These are phyloP conservation scores for Drosophila subquinaria DNA, from an alignment of 2,888 invertebrate species.

Conservation along the genomic window DNA sequence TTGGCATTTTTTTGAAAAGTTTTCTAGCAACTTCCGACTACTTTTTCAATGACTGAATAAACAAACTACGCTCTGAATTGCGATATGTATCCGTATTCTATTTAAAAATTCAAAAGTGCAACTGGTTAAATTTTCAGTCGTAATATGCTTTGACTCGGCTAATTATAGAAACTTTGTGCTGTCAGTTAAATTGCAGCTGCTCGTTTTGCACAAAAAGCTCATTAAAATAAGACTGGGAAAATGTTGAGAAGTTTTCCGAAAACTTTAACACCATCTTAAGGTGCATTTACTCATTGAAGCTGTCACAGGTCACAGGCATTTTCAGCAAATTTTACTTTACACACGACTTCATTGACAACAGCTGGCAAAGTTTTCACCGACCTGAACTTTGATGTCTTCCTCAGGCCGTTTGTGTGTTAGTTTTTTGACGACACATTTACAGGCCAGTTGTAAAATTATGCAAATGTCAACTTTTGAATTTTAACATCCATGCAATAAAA, in stretches of 20 bases:
- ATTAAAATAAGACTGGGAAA: constrained; percentile 64
- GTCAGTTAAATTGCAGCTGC: constrained; percentile 48
- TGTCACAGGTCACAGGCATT: constrained; percentile 16
- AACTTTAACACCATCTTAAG: constrained; percentile 66
- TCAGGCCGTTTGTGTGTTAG: constrained; percentile 41
- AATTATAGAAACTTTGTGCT: constrained; percentile 56
- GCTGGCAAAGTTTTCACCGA: constrained; percentile 55
- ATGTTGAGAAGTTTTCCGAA: constrained; percentile 40
- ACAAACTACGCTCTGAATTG: constrained; percentile 2
- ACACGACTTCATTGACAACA: constrained; percentile 62
- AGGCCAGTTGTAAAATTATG: constrained; percentile 65
- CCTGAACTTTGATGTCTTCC: constrained; percentile 57
- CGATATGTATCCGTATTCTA: constrained; percentile 3
- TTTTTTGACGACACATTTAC: constrained; percentile 55
- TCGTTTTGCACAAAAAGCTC: constrained; percentile 62
- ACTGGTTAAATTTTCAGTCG: constrained; percentile 5
- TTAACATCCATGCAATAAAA: constrained; percentile 64
- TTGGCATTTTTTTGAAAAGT: background rate
- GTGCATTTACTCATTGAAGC: constrained; percentile 31
- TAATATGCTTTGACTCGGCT: constrained; percentile 21
- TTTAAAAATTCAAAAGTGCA: background rate
- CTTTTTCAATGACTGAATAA: constrained; percentile 7
- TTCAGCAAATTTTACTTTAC: constrained; percentile 38
- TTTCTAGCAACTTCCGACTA: background rate
- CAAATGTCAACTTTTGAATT: constrained; percentile 65